Base-by-base conservation (phyloP, 1,140 invertebrate genomes). In the Caenorhabditis tropicalis region DNA sequence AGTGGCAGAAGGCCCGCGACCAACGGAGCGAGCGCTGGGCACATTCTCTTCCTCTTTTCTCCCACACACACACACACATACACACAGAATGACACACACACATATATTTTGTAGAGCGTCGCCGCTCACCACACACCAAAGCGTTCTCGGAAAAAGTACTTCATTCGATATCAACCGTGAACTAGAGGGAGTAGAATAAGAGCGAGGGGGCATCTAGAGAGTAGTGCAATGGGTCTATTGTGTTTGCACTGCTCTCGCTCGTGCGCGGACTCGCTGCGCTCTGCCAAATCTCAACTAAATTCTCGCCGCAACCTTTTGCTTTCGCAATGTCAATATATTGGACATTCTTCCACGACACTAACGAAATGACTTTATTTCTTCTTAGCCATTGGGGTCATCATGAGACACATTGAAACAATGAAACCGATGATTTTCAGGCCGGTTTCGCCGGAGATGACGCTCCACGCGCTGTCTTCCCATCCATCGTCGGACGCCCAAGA, bases 401-500 rank as follows among this genome's bases (percentile, higher is more conserved):
- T 74, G 33, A 43, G 15, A 43, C n/a, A 74, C n/a, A 74, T 46
- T 74, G 65, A 39, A 74, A 74, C 36, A 43, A 2, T 2, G 2
- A 4, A 36, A 36, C 19, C 7, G n/a, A n/a, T n/a, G n/a, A 43
- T 43, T 74, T 74, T 74, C 65, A 84, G 88, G 93, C 93, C 84
- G 93, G 94, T 85, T 94, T 94, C 88, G 93, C 93, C 87, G 93
- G 93, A 87, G 94, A 94, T 88, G 94, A 94, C 90, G 94, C 94
- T 87, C 94, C 94, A 65, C 92, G 94, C 86, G 94, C 94, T 86
- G 93, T 94, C 58, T 94, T 94, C 88, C 93, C 93, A 39, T 93
- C 93, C 74, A 94, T 94, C 88, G 93, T 94, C 51, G 93, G 94
- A 83, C 91, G 94, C 79, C 93, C 93, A 58, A 89, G 94, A 65